Evolutionary conservation across 64 coral and sea anemone genomes (phyloP).

Genomic region (Montipora cactus): DNA sequence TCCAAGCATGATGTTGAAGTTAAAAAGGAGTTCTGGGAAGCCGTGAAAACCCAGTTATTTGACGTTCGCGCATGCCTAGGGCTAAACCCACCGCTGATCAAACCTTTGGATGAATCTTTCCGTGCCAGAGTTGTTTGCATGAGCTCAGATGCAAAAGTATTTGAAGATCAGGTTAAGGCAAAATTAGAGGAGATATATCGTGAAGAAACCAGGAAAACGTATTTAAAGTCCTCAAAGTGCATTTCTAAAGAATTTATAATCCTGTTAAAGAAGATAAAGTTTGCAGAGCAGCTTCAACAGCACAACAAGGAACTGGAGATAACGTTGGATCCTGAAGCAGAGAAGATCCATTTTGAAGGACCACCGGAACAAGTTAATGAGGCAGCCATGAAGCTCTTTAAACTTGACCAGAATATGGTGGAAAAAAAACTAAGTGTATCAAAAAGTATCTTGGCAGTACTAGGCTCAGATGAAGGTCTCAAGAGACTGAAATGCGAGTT

Average conservation of each 20-base stretch:
- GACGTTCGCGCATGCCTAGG: neutral
- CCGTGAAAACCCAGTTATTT: neutral
- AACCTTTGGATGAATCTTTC: neutral
- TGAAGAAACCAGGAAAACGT: conserved; percentile 54
- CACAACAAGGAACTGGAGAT: conserved; percentile 62
- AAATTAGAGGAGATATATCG: conserved; percentile 36
- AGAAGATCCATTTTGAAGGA: conserved; percentile 57
- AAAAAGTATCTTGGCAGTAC: conserved; percentile 29
- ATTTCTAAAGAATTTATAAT: conserved; percentile 42
- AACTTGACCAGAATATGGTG: conserved; percentile 10
- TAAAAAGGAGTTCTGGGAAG: conserved; percentile 32
- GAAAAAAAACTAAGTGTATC: conserved; percentile 6
- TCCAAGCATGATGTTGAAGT: conserved; percentile 11
- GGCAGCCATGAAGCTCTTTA: conserved; percentile 4
- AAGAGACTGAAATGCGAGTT: conserved; percentile 50
- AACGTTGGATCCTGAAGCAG: conserved; percentile 38
- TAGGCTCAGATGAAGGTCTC: conserved; percentile 32
- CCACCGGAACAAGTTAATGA: conserved; percentile 37
- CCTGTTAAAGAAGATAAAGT: conserved; percentile 63
- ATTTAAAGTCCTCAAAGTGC: conserved; percentile 4
- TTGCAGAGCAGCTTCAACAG: conserved; percentile 37
- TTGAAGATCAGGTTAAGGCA: neutral
- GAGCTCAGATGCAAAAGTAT: neutral
- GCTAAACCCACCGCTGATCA: conserved; percentile 1
- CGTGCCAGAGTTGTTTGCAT: neutral